phyloP scores from a whole-genome alignment of 2,797 vertebrate species.

The Taeniopygia guttata region DNA sequence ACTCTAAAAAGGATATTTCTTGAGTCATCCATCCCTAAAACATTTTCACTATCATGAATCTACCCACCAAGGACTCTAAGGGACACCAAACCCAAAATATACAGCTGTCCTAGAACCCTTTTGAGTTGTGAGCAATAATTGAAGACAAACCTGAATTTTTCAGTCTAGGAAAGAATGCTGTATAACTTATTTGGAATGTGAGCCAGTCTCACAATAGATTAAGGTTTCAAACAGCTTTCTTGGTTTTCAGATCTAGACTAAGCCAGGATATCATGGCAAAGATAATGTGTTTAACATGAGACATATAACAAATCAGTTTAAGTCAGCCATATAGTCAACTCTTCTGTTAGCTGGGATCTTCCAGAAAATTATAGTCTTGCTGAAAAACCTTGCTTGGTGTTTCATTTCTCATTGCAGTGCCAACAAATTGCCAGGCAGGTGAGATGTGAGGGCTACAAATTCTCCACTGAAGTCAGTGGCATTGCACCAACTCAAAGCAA shows the following conservation, averaged over 20 bases:
- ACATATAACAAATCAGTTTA: not conserved
- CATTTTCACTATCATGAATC: not conserved
- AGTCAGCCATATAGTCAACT: not conserved
- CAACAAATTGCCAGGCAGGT: not conserved
- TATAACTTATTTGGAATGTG: not conserved
- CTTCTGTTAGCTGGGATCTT: not conserved
- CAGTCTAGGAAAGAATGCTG: not conserved
- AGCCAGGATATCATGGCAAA: not conserved
- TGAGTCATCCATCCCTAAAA: constrained; percentile 1
- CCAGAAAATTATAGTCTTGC: not conserved
- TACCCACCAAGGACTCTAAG: not conserved
- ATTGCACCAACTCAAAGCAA: not conserved
- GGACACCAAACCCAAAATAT: not conserved
- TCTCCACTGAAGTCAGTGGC: not conserved
- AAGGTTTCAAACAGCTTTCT: not conserved
- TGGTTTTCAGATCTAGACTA: not conserved
- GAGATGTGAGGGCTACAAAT: not conserved
- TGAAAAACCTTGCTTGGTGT: not conserved
- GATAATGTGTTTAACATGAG: not conserved
- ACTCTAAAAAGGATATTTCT: not conserved
- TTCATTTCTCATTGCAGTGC: not conserved
- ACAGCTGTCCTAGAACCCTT: not conserved
- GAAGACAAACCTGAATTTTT: not conserved
- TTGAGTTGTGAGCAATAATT: not conserved
- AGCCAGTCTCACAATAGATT: not conserved